Percentiles rank a stretch among this genome's conserved stretches.
Conservation (phyloP, 2,888 invertebrate genomes). For the Capitulum mitella region DNA sequence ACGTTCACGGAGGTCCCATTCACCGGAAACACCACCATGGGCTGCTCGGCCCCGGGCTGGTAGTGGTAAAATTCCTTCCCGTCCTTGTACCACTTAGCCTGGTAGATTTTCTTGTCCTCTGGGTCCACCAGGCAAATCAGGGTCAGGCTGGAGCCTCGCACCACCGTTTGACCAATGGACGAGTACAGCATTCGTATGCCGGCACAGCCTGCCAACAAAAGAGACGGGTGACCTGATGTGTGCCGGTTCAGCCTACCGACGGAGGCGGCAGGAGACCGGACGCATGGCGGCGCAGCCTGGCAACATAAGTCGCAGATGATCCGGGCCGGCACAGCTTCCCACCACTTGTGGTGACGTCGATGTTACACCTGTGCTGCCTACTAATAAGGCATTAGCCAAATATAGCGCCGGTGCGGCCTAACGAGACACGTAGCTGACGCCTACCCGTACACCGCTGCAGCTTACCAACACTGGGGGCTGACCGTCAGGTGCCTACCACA, state of each 20-base stretch:
- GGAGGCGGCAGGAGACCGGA: neutral
- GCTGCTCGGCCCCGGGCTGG: neutral
- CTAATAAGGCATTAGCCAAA: too few species aligned
- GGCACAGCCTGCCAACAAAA: neutral
- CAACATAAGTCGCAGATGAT: too few species aligned
- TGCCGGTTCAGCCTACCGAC: neutral
- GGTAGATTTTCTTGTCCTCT: neutral
- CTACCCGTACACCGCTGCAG: too few species aligned
- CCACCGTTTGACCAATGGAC: neutral
- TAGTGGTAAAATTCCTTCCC: neutral
- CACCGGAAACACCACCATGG: neutral
- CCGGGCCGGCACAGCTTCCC: too few species aligned
- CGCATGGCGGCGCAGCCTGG: too few species aligned
- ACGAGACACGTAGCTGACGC: too few species aligned
- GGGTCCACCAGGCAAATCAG: neutral
- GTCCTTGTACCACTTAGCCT: conserved; percentile 18
- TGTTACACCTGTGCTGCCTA: too few species aligned
- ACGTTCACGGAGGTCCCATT: neutral
- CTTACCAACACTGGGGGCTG: too few species aligned
- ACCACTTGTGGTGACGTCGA: too few species aligned
- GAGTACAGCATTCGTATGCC: neutral
- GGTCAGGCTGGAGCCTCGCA: neutral
- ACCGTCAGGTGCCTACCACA: too few species aligned
- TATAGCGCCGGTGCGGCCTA: too few species aligned
- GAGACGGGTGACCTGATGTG: too few species aligned